These are phyloP conservation scores for Rhimphoctona megacephalus DNA, from an alignment of 2,888 invertebrate genomes.

Conservation along the genomic window DNA sequence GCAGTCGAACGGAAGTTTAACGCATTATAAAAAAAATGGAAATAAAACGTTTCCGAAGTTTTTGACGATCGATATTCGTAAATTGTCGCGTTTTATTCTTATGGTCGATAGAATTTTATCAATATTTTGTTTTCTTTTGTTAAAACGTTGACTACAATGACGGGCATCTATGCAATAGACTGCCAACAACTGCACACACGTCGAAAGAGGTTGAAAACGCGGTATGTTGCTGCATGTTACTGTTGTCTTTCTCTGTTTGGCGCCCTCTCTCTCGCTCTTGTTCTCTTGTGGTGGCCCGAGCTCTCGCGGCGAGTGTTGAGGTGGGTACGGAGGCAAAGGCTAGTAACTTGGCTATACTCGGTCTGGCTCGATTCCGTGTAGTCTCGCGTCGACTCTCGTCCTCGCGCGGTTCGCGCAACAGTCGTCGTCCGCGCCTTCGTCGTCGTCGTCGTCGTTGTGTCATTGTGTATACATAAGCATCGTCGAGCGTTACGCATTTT, in stretches of 20 bases:
- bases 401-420: conserved; percentile 64
- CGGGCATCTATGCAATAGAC: conserved; percentile 12
- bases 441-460: conserved; percentile 25
- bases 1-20: too few relatives aligned
- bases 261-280: conserved; percentile 9
- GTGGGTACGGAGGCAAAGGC: conserved; percentile 60
- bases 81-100: neutral
- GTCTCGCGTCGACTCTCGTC: conserved; percentile 68
- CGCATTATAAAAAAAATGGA: neutral
- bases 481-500: conserved; percentile 25
- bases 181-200: conserved; percentile 40
- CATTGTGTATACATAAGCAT: conserved; percentile 15
- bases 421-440: conserved; percentile 47
- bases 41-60: neutral
- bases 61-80: neutral
- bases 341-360: conserved; percentile 57
- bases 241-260: conserved; percentile 10
- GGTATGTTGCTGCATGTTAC: conserved; percentile 31
- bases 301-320: conserved; percentile 55
- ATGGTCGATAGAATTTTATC: neutral
- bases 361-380: conserved; percentile 59
- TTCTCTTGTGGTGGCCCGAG: conserved; percentile 8
- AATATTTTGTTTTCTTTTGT: neutral
- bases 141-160: neutral
- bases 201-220: conserved; percentile 56